Conservation (phyloP, 2,888 invertebrate species). For the Phytoseiulus persimilis region DNA sequence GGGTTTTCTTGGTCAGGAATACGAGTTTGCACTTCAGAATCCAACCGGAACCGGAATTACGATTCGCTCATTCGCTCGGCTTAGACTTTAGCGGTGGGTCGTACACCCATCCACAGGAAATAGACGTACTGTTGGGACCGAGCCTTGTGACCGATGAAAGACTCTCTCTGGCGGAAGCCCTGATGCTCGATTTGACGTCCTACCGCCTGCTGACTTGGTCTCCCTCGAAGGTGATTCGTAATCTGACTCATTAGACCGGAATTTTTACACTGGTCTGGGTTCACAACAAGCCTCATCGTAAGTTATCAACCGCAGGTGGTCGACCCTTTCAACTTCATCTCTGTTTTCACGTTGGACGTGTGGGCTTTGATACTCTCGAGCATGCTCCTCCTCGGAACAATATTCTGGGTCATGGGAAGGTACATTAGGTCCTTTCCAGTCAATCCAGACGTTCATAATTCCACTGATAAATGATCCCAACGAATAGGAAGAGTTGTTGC, state of each 20-base stretch:
- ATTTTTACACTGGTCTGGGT: not conserved
- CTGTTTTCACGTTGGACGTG: not conserved
- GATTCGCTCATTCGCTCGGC: no score
- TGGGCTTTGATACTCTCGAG: not conserved
- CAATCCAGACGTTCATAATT: no score
- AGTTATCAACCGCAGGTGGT: no score
- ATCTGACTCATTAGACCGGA: no score
- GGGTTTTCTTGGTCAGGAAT: no score
- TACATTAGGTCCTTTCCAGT: no score
- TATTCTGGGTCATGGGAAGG: not conserved
- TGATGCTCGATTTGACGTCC: not conserved
- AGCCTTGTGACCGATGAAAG: not conserved
- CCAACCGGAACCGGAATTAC: no score
- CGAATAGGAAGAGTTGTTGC: no score
- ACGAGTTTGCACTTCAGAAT: no score
- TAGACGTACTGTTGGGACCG: not conserved
- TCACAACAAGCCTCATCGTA: no score
- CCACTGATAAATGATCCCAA: no score
- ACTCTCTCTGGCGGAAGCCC: not conserved
- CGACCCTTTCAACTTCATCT: not conserved
- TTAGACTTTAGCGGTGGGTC: no score
- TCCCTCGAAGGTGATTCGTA: not conserved
- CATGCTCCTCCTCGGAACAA: not conserved
- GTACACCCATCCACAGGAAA: not conserved
- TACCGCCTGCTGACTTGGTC: not conserved